Conservation (phyloP, 2,113 vertebrate species). For the Mormoops blainvillei region DNA sequence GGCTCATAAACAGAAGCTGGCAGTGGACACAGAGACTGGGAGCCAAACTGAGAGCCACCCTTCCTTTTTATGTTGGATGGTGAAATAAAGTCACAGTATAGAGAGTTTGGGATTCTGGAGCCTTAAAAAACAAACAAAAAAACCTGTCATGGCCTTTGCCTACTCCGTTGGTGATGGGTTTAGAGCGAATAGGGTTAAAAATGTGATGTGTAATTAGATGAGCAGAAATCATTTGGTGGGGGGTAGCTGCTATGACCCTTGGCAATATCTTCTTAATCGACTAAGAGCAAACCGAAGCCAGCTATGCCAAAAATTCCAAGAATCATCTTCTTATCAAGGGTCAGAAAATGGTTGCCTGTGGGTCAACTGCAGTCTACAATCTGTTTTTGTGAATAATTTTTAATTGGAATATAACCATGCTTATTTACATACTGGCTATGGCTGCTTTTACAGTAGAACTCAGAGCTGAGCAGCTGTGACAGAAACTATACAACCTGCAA, state of each 20-base stretch:
- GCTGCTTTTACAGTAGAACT: neutral
- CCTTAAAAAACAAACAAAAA: neutral
- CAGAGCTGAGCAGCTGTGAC: neutral
- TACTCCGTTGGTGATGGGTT: neutral
- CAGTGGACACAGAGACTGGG: neutral
- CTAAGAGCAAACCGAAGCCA: neutral
- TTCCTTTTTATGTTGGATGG: neutral
- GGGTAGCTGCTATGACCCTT: neutral
- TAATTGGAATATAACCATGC: neutral
- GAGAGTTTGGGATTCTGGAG: neutral
- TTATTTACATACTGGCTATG: neutral
- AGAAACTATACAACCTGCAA: neutral
- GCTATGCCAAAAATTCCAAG: neutral
- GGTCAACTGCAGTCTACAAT: neutral
- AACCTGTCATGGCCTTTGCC: neutral
- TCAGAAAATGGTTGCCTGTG: neutral
- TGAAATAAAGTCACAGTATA: neutral
- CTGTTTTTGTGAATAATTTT: slow-evolving; percentile 41
- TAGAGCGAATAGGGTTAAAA: neutral
- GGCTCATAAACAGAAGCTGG: neutral
- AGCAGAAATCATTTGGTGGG: neutral
- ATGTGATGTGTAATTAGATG: neutral
- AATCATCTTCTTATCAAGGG: neutral
- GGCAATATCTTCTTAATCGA: neutral
- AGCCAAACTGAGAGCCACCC: neutral